Percentiles rank a stretch among this genome's conserved stretches.
Evolutionary conservation across 2,797 vertebrate species (phyloP).

Genomic region (Macrochelys suwanniensis): DNA sequence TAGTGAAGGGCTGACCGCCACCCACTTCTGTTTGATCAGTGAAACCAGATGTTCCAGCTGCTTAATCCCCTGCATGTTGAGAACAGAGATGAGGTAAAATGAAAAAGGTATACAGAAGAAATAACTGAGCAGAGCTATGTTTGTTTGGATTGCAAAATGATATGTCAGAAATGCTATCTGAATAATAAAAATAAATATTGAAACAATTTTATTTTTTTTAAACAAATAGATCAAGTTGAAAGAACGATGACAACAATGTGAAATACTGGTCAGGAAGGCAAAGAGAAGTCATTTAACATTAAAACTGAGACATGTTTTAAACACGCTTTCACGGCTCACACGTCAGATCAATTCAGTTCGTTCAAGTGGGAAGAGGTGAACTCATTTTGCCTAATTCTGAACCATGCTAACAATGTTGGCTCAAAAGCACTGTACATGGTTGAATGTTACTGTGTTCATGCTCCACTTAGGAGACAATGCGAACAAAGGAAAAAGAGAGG

Average conservation of each 20-base stretch:
- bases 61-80: slow-evolving; percentile 6
- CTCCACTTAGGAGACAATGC: neutral
- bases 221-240: neutral
- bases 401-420: neutral
- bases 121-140: neutral
- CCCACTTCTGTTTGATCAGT: slow-evolving; percentile 42
- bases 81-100: slow-evolving; percentile 51
- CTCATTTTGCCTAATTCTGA: neutral
- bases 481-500: neutral
- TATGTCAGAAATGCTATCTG: neutral
- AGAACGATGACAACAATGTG: neutral
- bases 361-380: neutral
- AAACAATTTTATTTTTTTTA: slow-evolving; percentile 4
- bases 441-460: neutral
- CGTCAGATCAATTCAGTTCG: neutral
- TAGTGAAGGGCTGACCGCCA: slow-evolving; percentile 40
- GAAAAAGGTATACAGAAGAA: neutral
- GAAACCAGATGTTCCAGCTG: slow-evolving; percentile 58
- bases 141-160: slow-evolving; percentile 57
- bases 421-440: neutral
- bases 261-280: neutral
- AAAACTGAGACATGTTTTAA: neutral
- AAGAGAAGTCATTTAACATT: neutral
- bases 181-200: slow-evolving; percentile 35
- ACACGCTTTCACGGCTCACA: neutral